A percentile compares a stretch with the other conserved stretches of the same genome.
Conservation (phyloP, 1,140 invertebrate species). For the Dinoponera quadriceps region DNA sequence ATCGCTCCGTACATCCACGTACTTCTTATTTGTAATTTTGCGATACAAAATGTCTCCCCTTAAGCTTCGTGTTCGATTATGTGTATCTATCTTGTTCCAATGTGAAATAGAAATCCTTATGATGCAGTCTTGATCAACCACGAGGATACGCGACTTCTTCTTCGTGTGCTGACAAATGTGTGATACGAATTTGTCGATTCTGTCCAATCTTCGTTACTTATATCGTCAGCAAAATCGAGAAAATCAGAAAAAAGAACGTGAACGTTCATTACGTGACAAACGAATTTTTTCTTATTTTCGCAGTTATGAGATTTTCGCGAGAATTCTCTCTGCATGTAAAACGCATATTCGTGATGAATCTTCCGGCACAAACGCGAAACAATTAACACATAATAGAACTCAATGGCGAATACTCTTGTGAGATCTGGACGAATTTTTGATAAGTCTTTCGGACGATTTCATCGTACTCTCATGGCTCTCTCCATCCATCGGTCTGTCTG, state of each 20-base stretch:
- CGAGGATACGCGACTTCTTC: background rate
- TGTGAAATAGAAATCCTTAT: slow-evolving; percentile 27
- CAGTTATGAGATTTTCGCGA: background rate
- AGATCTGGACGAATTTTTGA: slow-evolving; percentile 58
- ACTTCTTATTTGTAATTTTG: slow-evolving; percentile 46
- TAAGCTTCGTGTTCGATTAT: slow-evolving; percentile 29
- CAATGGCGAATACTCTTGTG: slow-evolving; percentile 62
- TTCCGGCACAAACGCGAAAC: background rate
- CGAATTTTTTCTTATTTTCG: too few species aligned
- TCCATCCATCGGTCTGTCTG: slow-evolving; percentile 20
- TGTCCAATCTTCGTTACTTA: background rate
- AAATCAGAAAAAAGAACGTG: background rate
- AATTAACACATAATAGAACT: slow-evolving; percentile 38
- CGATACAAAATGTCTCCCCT: slow-evolving; percentile 18
- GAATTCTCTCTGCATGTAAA: background rate
- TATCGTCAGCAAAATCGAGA: background rate
- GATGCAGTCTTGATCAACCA: slow-evolving; percentile 1
- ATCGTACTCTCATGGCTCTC: slow-evolving; percentile 25
- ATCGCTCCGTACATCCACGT: slow-evolving; percentile 11
- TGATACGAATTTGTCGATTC: slow-evolving; percentile 8
- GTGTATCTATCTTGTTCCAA: background rate
- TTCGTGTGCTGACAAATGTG: background rate
- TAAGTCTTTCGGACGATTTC: slow-evolving; percentile 46
- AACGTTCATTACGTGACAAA: too few species aligned
- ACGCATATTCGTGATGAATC: slow-evolving; percentile 9